Evolutionary conservation across 2,113 vertebrate genomes (phyloP).

Genomic region (Andinoacara biseriatus): DNA sequence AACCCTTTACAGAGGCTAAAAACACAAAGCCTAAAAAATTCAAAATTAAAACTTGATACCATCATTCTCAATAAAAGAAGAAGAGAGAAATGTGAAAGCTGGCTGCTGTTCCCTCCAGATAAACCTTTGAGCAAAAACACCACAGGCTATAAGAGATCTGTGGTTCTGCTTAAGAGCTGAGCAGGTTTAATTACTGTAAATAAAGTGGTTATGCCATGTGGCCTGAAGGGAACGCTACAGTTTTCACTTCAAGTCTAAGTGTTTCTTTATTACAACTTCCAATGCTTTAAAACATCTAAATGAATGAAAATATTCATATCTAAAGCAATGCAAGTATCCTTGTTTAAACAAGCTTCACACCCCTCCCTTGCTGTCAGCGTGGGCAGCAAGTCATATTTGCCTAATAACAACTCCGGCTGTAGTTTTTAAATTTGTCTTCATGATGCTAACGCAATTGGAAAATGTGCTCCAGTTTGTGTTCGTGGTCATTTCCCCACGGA

Average conservation of each 20-base stretch:
- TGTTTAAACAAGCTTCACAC: constrained; percentile 27
- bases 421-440: constrained; percentile 24
- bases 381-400: neutral
- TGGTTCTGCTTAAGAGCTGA: constrained; percentile 67
- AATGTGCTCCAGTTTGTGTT: constrained; percentile 53
- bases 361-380: neutral
- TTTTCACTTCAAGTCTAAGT: constrained; percentile 54
- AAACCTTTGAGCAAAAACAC: constrained; percentile 64
- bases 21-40: neutral
- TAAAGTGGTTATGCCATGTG: constrained; percentile 62
- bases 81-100: constrained; percentile 50
- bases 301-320: constrained; percentile 35
- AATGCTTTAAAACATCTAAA: constrained; percentile 37
- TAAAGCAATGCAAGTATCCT: constrained; percentile 11
- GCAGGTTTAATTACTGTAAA: constrained; percentile 72
- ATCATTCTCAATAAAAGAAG: neutral
- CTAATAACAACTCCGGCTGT: neutral
- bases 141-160: constrained; percentile 59
- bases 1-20: neutral
- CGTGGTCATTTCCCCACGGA: constrained; percentile 42
- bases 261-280: constrained; percentile 51
- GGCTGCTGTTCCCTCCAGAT: constrained; percentile 60
- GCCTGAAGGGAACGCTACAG: constrained; percentile 63
- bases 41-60: neutral
- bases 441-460: constrained; percentile 55